Base-by-base conservation (phyloP, 2,113 vertebrate species). In the Thryonomys swinderianus region DNA sequence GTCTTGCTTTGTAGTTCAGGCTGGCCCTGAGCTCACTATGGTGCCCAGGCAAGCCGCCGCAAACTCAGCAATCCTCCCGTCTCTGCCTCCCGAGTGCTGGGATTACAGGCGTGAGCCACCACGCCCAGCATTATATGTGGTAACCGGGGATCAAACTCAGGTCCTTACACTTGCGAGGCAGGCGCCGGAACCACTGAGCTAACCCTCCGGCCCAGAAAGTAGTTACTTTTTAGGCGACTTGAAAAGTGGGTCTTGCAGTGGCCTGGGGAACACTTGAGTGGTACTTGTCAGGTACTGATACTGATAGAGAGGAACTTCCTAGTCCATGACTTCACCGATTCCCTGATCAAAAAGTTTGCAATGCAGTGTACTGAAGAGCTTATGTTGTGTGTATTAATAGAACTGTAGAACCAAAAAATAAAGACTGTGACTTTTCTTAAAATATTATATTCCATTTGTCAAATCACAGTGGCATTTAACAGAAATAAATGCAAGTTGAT, bases 391-490 rank as follows among this genome's bases (percentile, higher is more conserved):
- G 12, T 23, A 4, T 88, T 74, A 91, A 25, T 45, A 83, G 62
- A 79, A 91, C 40, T 89, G 61, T 69, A 86, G 42, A 91, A 93
- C 81, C 94, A 81, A 48, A 34, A 93, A 67, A 93, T 74, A 45
- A 93, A 92, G 32, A 11, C 7, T 20, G 30, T 45, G n/a, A 66
- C 76, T 95, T 81, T 92, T 13, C 51, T n/a, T 64, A 42, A 84
- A 62, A 85, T 23, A 61, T 85, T 73, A 10, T 80, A 53, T 66
- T 42, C 32, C 6, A 57, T 88, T 81, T 94, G 37, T 78, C 59
- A 87, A 80, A 83, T 14, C 16, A 81, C 10, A 57, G 45, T 76
- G 67, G 93, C 42, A 95, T 83, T 83, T 23, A 94, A 61, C 13
- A 40, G 53, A 78, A 92, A 85, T 9, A 74, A 16, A 78, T 53